Percentiles rank a stretch among this genome's conserved stretches.
phyloP scores from a whole-genome alignment of 1,140 invertebrate species.

The Drosophila sp. region DNA sequence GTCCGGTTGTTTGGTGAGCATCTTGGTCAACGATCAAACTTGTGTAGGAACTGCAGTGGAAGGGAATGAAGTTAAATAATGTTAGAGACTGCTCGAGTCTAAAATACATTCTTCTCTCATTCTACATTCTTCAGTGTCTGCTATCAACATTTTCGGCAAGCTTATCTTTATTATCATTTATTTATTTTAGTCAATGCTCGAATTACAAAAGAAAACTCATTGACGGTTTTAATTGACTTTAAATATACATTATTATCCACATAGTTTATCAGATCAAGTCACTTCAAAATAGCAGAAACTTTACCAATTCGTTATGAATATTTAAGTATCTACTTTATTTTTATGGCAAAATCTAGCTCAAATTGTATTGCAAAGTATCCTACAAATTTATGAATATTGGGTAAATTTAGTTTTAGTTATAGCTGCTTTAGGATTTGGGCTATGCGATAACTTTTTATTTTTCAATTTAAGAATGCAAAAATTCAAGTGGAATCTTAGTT shows the following conservation, averaged over 20 bases:
- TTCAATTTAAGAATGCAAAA: neutral
- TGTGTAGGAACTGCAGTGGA: conserved; percentile 54
- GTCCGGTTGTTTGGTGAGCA: conserved; percentile 71
- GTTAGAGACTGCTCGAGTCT: neutral
- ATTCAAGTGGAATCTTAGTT: neutral
- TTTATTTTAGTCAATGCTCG: no score
- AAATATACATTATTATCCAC: no score
- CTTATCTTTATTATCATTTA: no score
- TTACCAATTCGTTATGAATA: neutral
- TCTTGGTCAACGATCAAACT: conserved; percentile 30
- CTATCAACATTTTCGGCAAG: no score
- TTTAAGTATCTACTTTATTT: neutral
- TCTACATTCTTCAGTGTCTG: neutral
- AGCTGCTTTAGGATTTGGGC: no score
- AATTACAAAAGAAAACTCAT: no score
- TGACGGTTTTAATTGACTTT: no score
- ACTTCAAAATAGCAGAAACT: neutral
- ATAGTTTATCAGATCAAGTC: neutral
- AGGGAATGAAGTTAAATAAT: neutral
- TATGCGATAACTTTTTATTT: no score
- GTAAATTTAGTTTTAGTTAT: no score
- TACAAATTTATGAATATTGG: no score
- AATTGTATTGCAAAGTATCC: no score
- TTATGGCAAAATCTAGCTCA: neutral
- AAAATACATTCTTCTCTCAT: neutral